Evolutionary conservation across 2,113 vertebrate genomes (phyloP).

Genomic region (Hiodon alosoides): DNA sequence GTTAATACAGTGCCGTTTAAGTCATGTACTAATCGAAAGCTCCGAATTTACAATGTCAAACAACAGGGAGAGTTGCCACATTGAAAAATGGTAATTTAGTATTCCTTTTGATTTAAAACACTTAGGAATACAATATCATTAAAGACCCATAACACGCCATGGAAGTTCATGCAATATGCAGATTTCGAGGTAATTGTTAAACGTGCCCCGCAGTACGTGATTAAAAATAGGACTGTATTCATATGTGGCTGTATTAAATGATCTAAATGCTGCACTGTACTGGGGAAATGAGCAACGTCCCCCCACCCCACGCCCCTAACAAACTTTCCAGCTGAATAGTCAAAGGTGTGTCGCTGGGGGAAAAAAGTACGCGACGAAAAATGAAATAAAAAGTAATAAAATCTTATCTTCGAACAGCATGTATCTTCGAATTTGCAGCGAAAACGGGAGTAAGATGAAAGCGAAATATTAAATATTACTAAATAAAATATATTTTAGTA

Average conservation of each 20-base stretch:
- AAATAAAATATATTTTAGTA: too few species aligned
- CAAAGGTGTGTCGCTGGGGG: conserved; percentile 48
- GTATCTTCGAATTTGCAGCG: too few species aligned
- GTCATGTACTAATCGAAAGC: not conserved
- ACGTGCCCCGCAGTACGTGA: conserved; percentile 75
- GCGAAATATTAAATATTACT: too few species aligned
- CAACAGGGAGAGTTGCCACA: not conserved
- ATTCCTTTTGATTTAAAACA: conserved; percentile 40
- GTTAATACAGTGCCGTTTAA: too few species aligned
- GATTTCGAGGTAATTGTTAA: conserved; percentile 75
- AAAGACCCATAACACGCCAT: conserved; percentile 59
- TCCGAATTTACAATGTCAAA: conserved; percentile 6
- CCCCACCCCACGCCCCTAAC: conserved; percentile 28
- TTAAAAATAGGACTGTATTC: conserved; percentile 70
- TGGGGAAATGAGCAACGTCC: conserved; percentile 46
- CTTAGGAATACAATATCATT: conserved; percentile 53
- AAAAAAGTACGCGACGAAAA: not conserved
- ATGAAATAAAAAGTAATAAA: too few species aligned
- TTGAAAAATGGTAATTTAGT: conserved; percentile 45
- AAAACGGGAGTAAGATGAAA: too few species aligned
- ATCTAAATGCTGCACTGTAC: conserved; percentile 52
- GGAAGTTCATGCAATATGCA: conserved; percentile 79
- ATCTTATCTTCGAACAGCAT: too few species aligned
- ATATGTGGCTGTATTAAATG: conserved; percentile 46
- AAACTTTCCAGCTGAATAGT: conserved; percentile 63